Conservation (phyloP, 2,113 vertebrate genomes). For the Bambusicola thoracicus region DNA sequence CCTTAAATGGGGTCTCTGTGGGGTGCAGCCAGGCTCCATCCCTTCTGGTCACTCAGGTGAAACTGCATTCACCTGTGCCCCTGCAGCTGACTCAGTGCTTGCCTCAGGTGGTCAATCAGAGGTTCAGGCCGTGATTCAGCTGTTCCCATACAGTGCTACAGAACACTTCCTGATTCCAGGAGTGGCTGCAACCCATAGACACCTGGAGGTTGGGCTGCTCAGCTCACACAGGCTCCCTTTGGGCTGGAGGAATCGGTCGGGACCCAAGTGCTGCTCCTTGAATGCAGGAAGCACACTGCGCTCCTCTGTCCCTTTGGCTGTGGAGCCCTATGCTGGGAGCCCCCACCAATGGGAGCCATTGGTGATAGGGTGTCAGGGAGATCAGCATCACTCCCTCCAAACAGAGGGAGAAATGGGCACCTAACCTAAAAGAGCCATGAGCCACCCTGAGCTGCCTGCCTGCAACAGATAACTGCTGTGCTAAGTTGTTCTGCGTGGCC, state of each 20-base stretch:
- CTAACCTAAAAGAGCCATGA: not conserved
- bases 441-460: not conserved
- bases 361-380: not conserved
- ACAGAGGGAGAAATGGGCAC: not conserved
- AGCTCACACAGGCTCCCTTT: not conserved
- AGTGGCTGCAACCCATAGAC: rapidly evolving
- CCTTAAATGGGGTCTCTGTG: no score
- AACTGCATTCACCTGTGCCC: no score
- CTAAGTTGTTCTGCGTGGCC: not conserved
- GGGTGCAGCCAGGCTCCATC: no score
- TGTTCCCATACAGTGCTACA: no score
- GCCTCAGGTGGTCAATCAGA: no score
- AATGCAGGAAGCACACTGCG: not conserved
- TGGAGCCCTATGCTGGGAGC: not conserved
- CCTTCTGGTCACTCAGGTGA: no score
- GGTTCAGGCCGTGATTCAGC: no score
- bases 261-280: rapidly evolving
- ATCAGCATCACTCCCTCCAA: not conserved
- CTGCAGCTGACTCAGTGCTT: no score
- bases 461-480: not conserved
- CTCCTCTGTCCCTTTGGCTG: rapidly evolving
- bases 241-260: not conserved
- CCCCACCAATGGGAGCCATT: not conserved
- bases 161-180: rapidly evolving
- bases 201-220: not conserved